These are phyloP conservation scores for Anguilla rostrata DNA, from an alignment of 2,113 vertebrate species.

Conservation along the genomic window DNA sequence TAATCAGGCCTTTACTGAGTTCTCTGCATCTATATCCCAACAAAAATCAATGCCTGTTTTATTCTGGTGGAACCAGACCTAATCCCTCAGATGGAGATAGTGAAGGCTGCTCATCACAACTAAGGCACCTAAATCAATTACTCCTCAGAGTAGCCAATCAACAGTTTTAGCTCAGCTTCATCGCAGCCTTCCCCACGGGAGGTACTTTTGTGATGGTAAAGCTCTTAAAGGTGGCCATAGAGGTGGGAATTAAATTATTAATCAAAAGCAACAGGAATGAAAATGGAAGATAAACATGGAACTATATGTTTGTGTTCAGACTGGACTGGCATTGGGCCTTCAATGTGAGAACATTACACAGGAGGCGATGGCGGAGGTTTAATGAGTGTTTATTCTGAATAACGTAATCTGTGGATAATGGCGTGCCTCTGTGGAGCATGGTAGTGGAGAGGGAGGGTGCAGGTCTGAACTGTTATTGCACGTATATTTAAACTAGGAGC, in stretches of 20 bases:
- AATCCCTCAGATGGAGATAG: neutral
- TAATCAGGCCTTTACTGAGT: neutral
- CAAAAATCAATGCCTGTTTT: neutral
- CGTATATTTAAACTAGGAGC: neutral
- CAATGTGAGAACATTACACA: neutral
- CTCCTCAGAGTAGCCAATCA: conserved; percentile 41
- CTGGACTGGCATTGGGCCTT: neutral
- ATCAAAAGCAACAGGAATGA: neutral
- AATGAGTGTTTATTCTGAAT: neutral
- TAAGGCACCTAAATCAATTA: conserved; percentile 38
- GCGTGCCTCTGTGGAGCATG: neutral
- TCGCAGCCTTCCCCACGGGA: conserved; percentile 3
- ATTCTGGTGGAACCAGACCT: neutral
- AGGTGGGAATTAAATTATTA: conserved; percentile 6
- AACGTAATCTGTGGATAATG: neutral
- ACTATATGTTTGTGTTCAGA: neutral
- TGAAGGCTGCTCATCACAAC: neutral
- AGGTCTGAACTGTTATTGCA: too few relatives aligned
- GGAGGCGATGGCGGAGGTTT: neutral
- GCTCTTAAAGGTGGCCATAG: conserved; percentile 6
- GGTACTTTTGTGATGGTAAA: neutral
- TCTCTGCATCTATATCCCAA: neutral
- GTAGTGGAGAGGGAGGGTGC: neutral
- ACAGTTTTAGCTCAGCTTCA: conserved; percentile 27
- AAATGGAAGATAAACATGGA: neutral